Base-by-base conservation (phyloP, 1,140 invertebrate species). In the Pogonomyrmex californicus region DNA sequence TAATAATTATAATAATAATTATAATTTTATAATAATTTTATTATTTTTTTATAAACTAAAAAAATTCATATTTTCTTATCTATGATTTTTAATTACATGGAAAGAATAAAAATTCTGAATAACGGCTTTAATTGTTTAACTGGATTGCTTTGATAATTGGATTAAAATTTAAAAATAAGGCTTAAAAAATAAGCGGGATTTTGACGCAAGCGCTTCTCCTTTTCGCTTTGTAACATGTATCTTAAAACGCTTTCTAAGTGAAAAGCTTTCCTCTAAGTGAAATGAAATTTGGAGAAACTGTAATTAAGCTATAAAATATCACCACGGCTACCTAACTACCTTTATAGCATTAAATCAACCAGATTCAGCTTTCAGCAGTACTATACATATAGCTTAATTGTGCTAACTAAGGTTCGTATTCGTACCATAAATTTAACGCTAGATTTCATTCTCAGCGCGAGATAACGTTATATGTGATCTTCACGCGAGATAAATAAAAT, bases 241-340 rank as follows among this genome's bases (percentile, higher is more conserved):
- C 36, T 70, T 60, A 47, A 82, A 44, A 58, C 44, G 23, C 23
- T 44, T 65, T 33, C 9, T 12, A 58, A 12, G 23, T 44, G 23
- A 58, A 68, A 12, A 30, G 14, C 30, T 82, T 71, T n/a, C 30
- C 51, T 38, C 36, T 54, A n/a, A 71, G 38, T 56, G 23, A 23
- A 65, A 78, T 49, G 36, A 75, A 78, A 78, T 82, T 82, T 71
- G 66, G 36, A 81, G 36, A 54, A 68, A 54, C 65, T 56, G 65
- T 82, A 82, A 82, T 82, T 82, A 82, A 71, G 65, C 30, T 14
- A 33, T 71, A 38, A 70, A 82, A 82, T 49, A 82, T 82, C 17
- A 44, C 23, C 14, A 49, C 33, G 14, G 5, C 17, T 82, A 82
- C 51, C 49, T 58, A 82, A 66, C 65, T 56, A 56, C 38, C 30